phyloP scores from a whole-genome alignment of 2,797 vertebrate species.

The Helarctos malayanus region DNA sequence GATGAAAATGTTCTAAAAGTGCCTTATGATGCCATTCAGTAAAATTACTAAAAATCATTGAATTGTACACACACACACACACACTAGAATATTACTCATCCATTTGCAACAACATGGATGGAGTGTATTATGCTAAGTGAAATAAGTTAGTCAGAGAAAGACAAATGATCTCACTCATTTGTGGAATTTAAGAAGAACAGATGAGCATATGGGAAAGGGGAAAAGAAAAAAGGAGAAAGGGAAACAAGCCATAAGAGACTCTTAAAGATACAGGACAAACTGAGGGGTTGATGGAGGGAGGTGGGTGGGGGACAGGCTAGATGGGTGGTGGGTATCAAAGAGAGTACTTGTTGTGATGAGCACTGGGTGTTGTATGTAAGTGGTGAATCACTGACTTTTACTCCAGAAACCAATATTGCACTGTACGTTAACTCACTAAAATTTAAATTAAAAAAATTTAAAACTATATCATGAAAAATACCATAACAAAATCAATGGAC shows the following conservation, averaged over 20 bases:
- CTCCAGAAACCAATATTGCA: neutral
- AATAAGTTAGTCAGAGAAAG: neutral
- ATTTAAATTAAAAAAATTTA: neutral
- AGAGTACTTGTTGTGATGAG: too few species aligned
- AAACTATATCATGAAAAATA: neutral
- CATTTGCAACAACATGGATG: too few species aligned
- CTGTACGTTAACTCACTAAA: neutral
- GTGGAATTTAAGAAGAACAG: neutral
- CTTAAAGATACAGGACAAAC: neutral
- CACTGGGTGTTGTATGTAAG: neutral
- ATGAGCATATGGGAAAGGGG: neutral
- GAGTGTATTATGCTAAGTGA: neutral
- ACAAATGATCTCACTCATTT: neutral
- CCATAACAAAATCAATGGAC: neutral
- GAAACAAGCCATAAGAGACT: neutral
- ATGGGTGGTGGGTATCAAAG: too few species aligned
- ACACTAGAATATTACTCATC: too few species aligned
- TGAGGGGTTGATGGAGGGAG: too few species aligned
- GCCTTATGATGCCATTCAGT: neutral
- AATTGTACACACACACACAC: neutral
- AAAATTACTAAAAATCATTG: slow-evolving; percentile 38
- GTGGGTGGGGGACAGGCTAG: too few species aligned
- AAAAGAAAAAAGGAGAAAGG: neutral
- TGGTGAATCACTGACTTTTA: neutral
- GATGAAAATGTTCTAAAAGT: neutral